Conservation (phyloP, 2,113 vertebrate genomes). For the Xiphias gladius region DNA sequence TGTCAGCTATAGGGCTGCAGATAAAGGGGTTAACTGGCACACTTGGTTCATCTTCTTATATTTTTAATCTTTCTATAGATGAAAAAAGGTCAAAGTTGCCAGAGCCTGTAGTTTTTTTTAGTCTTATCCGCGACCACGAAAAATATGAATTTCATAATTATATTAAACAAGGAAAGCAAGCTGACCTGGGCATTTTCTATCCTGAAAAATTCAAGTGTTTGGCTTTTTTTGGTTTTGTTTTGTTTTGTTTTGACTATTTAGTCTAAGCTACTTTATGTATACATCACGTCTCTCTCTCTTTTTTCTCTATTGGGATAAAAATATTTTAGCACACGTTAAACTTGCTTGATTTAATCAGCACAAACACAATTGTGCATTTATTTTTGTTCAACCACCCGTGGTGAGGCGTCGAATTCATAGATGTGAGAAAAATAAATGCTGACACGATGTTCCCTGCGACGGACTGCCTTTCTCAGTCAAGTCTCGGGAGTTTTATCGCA, state of each 20-base stretch:
- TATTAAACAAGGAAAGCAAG: neutral
- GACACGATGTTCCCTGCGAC: neutral
- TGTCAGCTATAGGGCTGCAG: neutral
- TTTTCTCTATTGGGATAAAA: no score
- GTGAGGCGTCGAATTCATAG: neutral
- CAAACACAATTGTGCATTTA: neutral
- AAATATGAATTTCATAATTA: neutral
- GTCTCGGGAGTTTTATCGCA: no score
- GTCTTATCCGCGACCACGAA: neutral
- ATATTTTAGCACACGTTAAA: no score
- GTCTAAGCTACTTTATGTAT: neutral
- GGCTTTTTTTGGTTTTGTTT: neutral
- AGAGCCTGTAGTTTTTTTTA: neutral
- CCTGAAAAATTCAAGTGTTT: neutral
- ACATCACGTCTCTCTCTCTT: no score
- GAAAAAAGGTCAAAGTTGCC: neutral
- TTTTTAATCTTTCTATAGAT: neutral
- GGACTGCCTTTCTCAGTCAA: neutral
- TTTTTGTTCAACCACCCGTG: neutral
- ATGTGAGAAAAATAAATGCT: no score
- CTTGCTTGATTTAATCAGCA: no score
- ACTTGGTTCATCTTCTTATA: neutral
- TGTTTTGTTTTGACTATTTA: neutral
- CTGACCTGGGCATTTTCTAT: no score
- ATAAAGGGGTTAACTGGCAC: neutral